Evolutionary conservation across 2,113 vertebrate genomes (phyloP), one percentile per base, ranked within the genome.

Genomic region (Cyanistes caeruleus): DNA sequence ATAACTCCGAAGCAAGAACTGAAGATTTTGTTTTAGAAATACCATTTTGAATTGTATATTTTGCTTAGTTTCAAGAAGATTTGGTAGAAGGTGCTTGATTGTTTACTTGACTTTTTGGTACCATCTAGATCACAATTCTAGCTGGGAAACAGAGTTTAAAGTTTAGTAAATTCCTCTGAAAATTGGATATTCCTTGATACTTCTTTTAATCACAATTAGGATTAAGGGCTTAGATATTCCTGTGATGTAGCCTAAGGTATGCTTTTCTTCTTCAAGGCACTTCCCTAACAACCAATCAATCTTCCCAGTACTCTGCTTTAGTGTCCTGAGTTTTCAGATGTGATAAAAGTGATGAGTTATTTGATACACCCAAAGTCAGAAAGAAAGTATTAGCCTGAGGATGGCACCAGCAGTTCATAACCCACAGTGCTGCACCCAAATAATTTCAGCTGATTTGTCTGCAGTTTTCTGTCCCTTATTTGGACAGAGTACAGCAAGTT

Each of bases 221-320:
- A 95, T 97, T 95, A 97, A 96, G 88, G 77, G 72, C 52, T 97
- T 96, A 90, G 80, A 58, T 92, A 79, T 63, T 89, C 88, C 62
- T 94, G 92, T 95, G 95, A 90, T 95, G 37, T 67, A 81, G 80
- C 28, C 93, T 74, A 58, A 81, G 67, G 91, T 91, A 94, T 95
- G 91, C 94, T 96, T 96, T 96, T 96, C 91, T 97, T 96, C 93
- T 94, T 89, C 60, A 81, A 67, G 85, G 56, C 60, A 53, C 69
- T 90, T 89, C 43, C 52, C 83, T 95, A 90, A 75, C 93, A 96
- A 89, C 52, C 89, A 82, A 78, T 94, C 95, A 44, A 93, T 96
- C 95, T 96, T 92, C 65, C 43, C 56, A 68, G 73, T 44, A 31
- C 69, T 59, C 76, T 92, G 83, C 80, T 94, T 75, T 62, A 60